A percentile compares a stretch with the other conserved stretches of the same genome.
phyloP scores from a whole-genome alignment of 2,797 vertebrate genomes.

The Sebastes baramenuke region DNA sequence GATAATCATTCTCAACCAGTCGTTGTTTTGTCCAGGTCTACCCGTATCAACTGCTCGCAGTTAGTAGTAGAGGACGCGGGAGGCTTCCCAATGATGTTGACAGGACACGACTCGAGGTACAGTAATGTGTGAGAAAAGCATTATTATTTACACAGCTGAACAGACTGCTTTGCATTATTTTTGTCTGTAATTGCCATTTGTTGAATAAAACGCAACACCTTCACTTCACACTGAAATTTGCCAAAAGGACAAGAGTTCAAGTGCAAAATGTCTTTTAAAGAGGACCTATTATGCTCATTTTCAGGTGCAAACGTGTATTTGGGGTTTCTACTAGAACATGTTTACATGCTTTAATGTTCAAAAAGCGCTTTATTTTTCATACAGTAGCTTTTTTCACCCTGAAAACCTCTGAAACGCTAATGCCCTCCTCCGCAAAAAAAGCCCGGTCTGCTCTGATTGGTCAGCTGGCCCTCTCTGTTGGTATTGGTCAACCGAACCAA shows the following conservation, averaged over 20 bases:
- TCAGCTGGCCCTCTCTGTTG: too few relatives aligned
- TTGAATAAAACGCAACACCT: neutral
- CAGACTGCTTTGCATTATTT: neutral
- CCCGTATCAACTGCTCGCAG: conserved; percentile 92
- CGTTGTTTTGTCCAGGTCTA: conserved; percentile 85
- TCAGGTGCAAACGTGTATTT: too few relatives aligned
- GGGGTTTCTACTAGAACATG: too few relatives aligned
- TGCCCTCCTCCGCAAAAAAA: too few relatives aligned
- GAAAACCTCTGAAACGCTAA: too few relatives aligned
- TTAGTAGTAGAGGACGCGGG: conserved; percentile 89
- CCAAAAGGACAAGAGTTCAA: neutral
- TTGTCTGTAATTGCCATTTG: neutral
- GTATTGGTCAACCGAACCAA: too few relatives aligned
- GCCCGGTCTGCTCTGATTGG: too few relatives aligned
- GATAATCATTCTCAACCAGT: neutral
- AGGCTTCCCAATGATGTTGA: conserved; percentile 94
- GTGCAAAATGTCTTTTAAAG: neutral
- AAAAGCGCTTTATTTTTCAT: too few relatives aligned
- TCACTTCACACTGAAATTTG: too few relatives aligned
- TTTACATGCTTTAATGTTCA: too few relatives aligned
- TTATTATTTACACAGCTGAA: neutral
- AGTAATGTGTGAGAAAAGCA: neutral
- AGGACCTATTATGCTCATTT: too few relatives aligned
- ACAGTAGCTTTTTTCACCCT: too few relatives aligned
- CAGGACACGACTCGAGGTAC: conserved; percentile 96